Evolutionary conservation across 2,888 invertebrate genomes (phyloP).

Genomic region (Drosophila paramelanica): DNA sequence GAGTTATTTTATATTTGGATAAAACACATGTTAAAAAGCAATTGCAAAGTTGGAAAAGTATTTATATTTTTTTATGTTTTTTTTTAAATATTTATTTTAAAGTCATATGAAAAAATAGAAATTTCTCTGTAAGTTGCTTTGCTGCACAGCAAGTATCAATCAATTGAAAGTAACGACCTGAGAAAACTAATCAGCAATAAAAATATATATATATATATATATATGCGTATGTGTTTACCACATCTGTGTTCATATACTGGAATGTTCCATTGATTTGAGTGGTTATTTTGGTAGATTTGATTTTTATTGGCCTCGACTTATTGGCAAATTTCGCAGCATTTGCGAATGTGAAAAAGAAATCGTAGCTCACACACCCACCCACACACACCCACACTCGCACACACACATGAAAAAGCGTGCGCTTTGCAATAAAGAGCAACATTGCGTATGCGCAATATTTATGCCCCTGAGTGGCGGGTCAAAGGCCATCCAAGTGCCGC

Average conservation of each 20-base stretch:
- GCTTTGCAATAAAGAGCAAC: conserved; percentile 1
- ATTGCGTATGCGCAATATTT: conserved; percentile 30
- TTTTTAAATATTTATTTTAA: too few species aligned
- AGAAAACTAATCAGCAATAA: not conserved
- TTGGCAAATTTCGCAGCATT: conserved; percentile 5
- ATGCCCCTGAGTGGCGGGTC: not conserved
- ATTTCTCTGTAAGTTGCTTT: too few species aligned
- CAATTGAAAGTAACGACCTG: not conserved
- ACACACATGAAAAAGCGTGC: not conserved
- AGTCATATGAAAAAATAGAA: too few species aligned
- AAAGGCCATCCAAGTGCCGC: conserved; percentile 5
- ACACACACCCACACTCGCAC: not conserved
- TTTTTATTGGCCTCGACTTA: conserved; percentile 16
- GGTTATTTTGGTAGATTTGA: not conserved
- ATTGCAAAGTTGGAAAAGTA: too few species aligned
- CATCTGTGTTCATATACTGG: not conserved
- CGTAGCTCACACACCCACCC: not conserved
- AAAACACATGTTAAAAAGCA: too few species aligned
- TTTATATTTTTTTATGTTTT: too few species aligned
- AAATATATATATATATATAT: not conserved
- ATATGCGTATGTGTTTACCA: not conserved
- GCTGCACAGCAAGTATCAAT: not conserved
- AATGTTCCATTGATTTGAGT: not conserved
- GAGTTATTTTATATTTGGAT: too few species aligned
- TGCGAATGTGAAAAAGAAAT: conserved; percentile 11